phyloP scores from a whole-genome alignment of 1,140 invertebrate species.

The Drosophila nannoptera region DNA sequence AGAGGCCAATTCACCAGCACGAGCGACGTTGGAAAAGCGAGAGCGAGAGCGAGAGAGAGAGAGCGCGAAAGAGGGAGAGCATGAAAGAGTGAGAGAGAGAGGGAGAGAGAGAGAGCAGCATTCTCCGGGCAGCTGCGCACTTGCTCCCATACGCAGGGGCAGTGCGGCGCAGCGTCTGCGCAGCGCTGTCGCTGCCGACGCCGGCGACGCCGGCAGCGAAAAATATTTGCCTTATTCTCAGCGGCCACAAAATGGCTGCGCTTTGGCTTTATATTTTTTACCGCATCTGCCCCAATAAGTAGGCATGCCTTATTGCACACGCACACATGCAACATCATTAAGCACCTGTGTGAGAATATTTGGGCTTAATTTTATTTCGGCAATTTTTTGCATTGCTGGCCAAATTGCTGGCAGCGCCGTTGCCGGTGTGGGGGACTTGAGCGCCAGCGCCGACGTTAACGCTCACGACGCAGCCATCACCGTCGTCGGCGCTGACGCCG shows the following conservation, averaged over 20 bases:
- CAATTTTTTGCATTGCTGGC: conserved; percentile 5
- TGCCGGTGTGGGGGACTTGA: background rate
- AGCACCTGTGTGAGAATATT: conserved; percentile 31
- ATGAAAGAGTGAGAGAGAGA: conserved; percentile 3
- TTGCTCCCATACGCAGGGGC: background rate
- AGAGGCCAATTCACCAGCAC: background rate
- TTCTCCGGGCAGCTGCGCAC: conserved; percentile 58
- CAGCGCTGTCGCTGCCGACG: conserved; percentile 43
- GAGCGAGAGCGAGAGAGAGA: conserved; percentile 6
- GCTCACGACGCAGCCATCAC: background rate
- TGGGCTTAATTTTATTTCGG: conserved; percentile 21
- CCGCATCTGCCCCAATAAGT: conserved; percentile 46
- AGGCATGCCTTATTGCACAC: conserved; percentile 40
- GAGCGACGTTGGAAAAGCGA: background rate
- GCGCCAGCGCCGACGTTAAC: background rate
- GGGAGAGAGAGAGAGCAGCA: conserved; percentile 12
- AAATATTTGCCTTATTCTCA: conserved; percentile 30
- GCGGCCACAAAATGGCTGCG: conserved; percentile 38
- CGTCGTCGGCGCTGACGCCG: conserved; percentile 20
- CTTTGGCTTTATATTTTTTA: conserved; percentile 9
- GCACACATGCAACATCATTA: conserved; percentile 16
- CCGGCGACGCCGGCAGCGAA: conserved; percentile 17
- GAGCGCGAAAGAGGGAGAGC: conserved; percentile 1
- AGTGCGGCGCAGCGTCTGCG: conserved; percentile 39
- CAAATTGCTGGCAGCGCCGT: background rate